phyloP scores from a whole-genome alignment of 2,797 vertebrate genomes.

The Pantherophis alleghaniensis region DNA sequence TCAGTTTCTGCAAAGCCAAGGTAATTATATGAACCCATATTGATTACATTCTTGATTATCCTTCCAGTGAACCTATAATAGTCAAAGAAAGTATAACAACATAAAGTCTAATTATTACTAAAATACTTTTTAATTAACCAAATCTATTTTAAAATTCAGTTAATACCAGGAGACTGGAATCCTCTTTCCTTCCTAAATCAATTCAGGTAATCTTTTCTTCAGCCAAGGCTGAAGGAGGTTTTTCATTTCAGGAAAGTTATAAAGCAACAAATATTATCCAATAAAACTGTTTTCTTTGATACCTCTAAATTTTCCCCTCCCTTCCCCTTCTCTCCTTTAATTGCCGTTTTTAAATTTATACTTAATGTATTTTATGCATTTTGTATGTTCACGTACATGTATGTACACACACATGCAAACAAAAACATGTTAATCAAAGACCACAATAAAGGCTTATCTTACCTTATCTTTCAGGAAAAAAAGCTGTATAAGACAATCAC shows the following conservation, averaged over 20 bases:
- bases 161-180: background rate
- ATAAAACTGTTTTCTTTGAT: background rate
- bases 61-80: conserved; percentile 85
- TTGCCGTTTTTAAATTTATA: background rate
- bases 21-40: conserved; percentile 97
- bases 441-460: background rate
- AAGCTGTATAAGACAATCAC: background rate
- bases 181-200: background rate
- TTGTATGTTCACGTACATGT: background rate
- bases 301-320: background rate
- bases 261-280: background rate
- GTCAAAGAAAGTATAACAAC: conserved; percentile 44
- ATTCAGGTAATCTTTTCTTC: background rate
- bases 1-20: conserved; percentile 89
- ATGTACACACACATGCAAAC: background rate
- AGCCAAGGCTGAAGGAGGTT: background rate
- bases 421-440: background rate
- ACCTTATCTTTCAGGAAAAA: background rate
- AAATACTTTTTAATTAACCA: background rate
- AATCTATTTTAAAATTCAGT: background rate
- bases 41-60: conserved; percentile 86
- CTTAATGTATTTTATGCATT: background rate
- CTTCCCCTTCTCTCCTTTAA: background rate
- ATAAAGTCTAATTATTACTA: background rate
- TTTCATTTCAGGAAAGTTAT: background rate